A percentile compares a stretch with the other conserved stretches of the same genome.
phyloP scores from a whole-genome alignment of 2,888 invertebrate species.

The Thumatha senex region DNA sequence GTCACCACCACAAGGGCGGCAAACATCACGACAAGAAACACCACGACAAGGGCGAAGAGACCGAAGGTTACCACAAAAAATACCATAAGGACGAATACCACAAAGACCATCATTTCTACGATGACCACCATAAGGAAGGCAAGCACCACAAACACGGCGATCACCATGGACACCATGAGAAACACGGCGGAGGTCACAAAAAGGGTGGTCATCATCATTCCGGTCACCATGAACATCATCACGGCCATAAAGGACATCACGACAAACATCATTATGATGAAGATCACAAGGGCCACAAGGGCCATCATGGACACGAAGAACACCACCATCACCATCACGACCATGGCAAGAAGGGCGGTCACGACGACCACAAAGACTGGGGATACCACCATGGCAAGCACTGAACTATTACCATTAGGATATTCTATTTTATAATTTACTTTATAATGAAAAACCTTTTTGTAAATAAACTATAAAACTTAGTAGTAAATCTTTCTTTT shows the following conservation, averaged over 20 bases:
- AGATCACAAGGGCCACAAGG: slow-evolving; percentile 91
- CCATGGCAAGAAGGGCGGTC: slow-evolving; percentile 90
- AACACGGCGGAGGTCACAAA: slow-evolving; percentile 90
- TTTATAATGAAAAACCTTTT: slow-evolving; percentile 56
- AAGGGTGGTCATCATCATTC: slow-evolving; percentile 91
- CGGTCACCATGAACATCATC: slow-evolving; percentile 89
- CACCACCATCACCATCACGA: slow-evolving; percentile 90
- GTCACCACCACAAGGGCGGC: slow-evolving; percentile 90
- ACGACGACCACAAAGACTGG: slow-evolving; percentile 89
- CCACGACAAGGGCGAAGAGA: slow-evolving; percentile 93
- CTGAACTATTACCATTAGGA: slow-evolving; percentile 57
- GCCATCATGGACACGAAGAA: slow-evolving; percentile 89
- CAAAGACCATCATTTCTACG: slow-evolving; percentile 94
- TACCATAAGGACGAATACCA: slow-evolving; percentile 94
- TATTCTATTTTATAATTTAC: slow-evolving; percentile 54
- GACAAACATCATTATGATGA: slow-evolving; percentile 92
- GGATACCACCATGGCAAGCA: slow-evolving; percentile 86
- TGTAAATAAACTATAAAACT: slow-evolving; percentile 66
- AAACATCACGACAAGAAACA: slow-evolving; percentile 92
- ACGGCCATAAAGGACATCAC: slow-evolving; percentile 91
- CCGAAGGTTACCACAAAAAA: slow-evolving; percentile 92
- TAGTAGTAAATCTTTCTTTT: slow-evolving; percentile 8
- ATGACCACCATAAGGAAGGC: slow-evolving; percentile 92
- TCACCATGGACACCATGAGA: slow-evolving; percentile 90
- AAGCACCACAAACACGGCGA: slow-evolving; percentile 92